Conservation (phyloP, 1,140 invertebrate species). For the Heterodera schachtii region DNA sequence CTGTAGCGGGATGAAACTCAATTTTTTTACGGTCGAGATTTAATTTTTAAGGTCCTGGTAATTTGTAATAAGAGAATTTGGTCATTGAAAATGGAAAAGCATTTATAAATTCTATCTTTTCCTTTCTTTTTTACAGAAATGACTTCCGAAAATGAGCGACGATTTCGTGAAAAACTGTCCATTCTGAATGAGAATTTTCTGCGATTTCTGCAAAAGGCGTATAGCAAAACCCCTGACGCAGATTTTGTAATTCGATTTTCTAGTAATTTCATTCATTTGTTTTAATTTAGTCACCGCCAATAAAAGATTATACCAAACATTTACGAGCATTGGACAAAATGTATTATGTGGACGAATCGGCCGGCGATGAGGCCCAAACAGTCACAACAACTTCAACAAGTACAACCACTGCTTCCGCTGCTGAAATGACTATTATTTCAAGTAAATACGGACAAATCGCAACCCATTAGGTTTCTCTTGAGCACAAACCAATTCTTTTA, state of each 20-base stretch:
- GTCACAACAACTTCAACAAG: neutral
- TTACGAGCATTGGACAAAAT: constrained; percentile 17
- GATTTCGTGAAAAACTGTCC: constrained; percentile 20
- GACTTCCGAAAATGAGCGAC: neutral
- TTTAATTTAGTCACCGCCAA: neutral
- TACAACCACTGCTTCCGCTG: neutral
- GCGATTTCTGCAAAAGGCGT: constrained; percentile 18
- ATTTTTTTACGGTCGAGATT: too few relatives aligned
- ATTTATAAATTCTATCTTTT: neutral
- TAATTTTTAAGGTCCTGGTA: too few relatives aligned
- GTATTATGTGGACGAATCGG: constrained; percentile 3
- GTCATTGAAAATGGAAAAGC: too few relatives aligned
- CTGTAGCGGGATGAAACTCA: too few relatives aligned
- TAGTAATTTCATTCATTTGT: neutral
- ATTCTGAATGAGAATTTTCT: constrained; percentile 31
- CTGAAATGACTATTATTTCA: too few relatives aligned
- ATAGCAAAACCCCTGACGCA: neutral
- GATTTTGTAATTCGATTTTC: constrained; percentile 20
- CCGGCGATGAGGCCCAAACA: neutral
- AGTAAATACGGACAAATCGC: too few relatives aligned
- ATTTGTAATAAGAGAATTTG: too few relatives aligned
- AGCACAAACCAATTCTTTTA: too few relatives aligned
- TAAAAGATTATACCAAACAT: constrained; percentile 27
- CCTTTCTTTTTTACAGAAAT: neutral
- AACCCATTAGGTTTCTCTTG: too few relatives aligned